Evolutionary conservation across 2,113 vertebrate species (phyloP), one percentile per base, ranked within the genome.

Genomic region (Picathartes gymnocephalus): DNA sequence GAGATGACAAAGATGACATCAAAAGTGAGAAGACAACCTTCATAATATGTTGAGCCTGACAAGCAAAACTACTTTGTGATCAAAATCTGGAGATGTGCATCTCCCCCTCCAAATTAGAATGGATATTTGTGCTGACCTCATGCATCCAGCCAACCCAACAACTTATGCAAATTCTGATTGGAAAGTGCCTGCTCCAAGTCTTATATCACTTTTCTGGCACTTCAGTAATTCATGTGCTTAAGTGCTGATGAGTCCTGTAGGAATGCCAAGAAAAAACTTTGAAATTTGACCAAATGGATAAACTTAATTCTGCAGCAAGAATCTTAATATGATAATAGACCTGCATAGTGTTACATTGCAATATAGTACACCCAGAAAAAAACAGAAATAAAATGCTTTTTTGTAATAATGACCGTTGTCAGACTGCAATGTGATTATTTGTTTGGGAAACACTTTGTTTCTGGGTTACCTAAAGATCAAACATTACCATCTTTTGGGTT

Each of bases 331-430:
- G 79, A 84, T 74, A 66, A 50, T 74, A 92, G 95, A 82, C 86
- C 61, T 95, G 77, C 40, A 1, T 97, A 96, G 89, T 94, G 90
- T 95, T 96, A 91, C 15, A 2, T 83, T 94, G 81, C 77, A 88
- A 81, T 93, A 95, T 47, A 97, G 70, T 81, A 76, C 90, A 87
- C 86, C 94, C 70, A 94, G 91, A 91, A 82, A 94, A 90, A 92
- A 92, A 79, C 31, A 65, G 90, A 97, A 98, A 98, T 98, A 98
- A 98, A 95, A 94, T 47, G 51, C 81, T 96, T 61, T 97, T 98
- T 98, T 97, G 68, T 98, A 97, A 93, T 76, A 94, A 96, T 48
- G 72, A 83, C 66, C 73, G 28, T 35, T 58, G 68, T 88, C 79
- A 79, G 90, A 27, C 80, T 96, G 61, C 69, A 90, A 45, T 81